phyloP scores from a whole-genome alignment of 2,113 vertebrate genomes.

The Furnarius figulus region DNA sequence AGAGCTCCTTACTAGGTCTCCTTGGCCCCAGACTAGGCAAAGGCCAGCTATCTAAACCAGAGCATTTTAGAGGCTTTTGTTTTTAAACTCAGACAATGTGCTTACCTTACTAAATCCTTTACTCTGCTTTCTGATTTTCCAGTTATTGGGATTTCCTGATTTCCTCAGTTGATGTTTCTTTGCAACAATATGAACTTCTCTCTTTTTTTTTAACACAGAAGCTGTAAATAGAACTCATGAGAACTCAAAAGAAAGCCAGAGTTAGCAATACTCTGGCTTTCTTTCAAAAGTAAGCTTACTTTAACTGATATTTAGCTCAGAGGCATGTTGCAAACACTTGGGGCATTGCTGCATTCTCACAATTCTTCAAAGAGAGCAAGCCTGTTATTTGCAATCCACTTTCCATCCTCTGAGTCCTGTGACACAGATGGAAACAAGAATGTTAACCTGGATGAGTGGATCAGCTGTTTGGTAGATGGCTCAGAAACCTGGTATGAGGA shows the following conservation, averaged over 20 bases:
- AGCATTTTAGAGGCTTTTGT: background rate
- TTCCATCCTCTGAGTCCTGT: slow-evolving; percentile 65
- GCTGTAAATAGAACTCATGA: background rate
- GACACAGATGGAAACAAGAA: slow-evolving; percentile 75
- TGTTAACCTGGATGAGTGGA: slow-evolving; percentile 78
- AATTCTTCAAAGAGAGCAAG: background rate
- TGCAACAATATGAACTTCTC: background rate
- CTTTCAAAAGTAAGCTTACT: background rate
- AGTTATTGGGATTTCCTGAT: background rate
- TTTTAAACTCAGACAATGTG: background rate
- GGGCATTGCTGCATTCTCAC: background rate
- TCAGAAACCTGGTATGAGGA: slow-evolving; percentile 71
- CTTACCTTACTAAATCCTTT: background rate
- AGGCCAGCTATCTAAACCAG: background rate
- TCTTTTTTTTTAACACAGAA: background rate
- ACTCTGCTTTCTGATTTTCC: background rate
- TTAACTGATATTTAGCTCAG: background rate
- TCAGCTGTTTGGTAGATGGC: slow-evolving; percentile 70
- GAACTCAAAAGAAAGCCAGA: background rate
- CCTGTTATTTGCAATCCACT: background rate
- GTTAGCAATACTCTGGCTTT: background rate
- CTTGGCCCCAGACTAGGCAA: background rate
- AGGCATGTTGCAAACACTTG: background rate
- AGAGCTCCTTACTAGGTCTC: background rate
- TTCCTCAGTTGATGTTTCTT: background rate